Evolutionary conservation across 2,888 invertebrate genomes (phyloP).

Genomic region (Ctenicera cuprea): DNA sequence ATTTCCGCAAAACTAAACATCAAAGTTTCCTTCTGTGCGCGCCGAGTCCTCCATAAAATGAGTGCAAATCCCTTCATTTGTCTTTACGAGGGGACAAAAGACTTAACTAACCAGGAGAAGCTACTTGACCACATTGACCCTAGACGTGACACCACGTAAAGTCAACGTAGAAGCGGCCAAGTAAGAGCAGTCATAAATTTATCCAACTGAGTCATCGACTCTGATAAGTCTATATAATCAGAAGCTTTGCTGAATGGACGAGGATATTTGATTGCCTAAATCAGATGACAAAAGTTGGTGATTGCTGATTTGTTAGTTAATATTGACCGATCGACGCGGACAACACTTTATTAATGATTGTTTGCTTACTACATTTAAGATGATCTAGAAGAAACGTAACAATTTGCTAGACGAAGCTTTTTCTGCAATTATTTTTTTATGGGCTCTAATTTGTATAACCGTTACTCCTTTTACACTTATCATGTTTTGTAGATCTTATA

Average conservation of each 20-base stretch:
- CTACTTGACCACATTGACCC: constrained; percentile 56
- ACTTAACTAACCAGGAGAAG: constrained; percentile 69
- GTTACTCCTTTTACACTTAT: too few species aligned
- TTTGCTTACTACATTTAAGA: background rate
- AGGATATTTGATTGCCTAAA: constrained; percentile 49
- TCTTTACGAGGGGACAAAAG: constrained; percentile 70
- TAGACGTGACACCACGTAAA: constrained; percentile 63
- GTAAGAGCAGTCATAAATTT: constrained; percentile 63
- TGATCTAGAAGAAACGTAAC: background rate
- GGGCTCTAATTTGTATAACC: too few species aligned
- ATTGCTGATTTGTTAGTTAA: constrained; percentile 38
- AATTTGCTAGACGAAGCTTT: background rate
- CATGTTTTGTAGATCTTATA: too few species aligned
- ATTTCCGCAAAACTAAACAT: constrained; percentile 24
- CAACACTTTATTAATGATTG: background rate
- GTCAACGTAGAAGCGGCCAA: constrained; percentile 62
- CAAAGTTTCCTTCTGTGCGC: constrained; percentile 59
- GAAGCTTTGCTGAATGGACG: constrained; percentile 59
- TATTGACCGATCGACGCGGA: background rate
- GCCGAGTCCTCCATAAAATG: constrained; percentile 66
- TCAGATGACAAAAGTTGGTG: constrained; percentile 7
- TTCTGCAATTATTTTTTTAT: background rate
- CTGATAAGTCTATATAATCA: constrained; percentile 50
- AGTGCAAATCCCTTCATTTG: constrained; percentile 71
- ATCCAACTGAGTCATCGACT: constrained; percentile 62